Conservation (phyloP, 2,113 vertebrate genomes). For the Malurus alboscapulatus region DNA sequence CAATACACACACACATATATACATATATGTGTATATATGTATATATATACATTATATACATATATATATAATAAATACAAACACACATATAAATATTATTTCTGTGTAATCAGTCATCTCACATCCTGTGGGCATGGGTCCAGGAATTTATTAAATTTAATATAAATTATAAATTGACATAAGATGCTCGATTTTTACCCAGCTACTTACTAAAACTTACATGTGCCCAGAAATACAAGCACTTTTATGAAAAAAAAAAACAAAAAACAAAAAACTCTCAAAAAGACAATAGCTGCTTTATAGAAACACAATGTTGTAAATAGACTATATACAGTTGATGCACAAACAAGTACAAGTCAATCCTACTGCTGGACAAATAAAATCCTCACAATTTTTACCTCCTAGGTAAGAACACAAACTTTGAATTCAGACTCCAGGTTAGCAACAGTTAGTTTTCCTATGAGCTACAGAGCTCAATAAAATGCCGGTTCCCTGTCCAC, state of each 20-base stretch:
- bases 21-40: no score
- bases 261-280: not conserved
- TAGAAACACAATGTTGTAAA: not conserved
- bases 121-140: not conserved
- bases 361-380: not conserved
- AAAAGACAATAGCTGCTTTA: not conserved
- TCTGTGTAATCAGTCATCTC: not conserved
- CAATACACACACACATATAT: accelerated
- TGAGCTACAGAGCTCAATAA: not conserved
- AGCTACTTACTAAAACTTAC: not conserved
- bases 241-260: not conserved
- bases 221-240: not conserved
- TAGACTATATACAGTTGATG: accelerated
- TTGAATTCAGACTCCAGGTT: accelerated
- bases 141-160: not conserved
- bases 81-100: not conserved
- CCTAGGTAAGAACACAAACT: not conserved
- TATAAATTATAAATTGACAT: not conserved
- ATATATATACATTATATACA: no score
- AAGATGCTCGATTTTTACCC: not conserved
- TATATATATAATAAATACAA: accelerated
- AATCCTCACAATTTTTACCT: not conserved
- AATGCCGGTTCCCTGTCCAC: not conserved
- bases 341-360: not conserved
- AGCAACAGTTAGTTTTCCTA: not conserved